Evolutionary conservation across 1,140 invertebrate species (phyloP), one percentile per base, ranked within the genome.

Genomic region (Thereuonema tuberculata): DNA sequence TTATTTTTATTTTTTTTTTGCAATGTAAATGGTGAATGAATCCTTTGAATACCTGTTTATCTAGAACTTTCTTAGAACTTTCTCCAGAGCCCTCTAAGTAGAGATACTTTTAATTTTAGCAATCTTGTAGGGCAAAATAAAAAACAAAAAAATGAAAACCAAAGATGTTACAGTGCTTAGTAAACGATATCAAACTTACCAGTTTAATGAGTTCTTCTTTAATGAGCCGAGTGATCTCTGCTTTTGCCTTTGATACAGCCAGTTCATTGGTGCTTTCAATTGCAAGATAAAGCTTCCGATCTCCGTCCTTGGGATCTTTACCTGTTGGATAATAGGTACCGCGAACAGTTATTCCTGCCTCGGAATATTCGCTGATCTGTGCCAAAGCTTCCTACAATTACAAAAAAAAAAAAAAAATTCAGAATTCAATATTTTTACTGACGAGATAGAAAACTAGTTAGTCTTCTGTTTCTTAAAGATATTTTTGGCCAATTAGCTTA

Each of bases 291-390:
- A 99, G 76, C 71, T 98, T 98, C 15, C 95, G 77, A 66, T 99
- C 97, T 14, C 93, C 95, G 65, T 97, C 94, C 0, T 91, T 89
- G 2, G 71, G 62, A 61, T 73, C 74, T 72, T 94, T 94, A n/a
- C 90, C 89, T 12, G 86, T 78, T 0, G 84, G 87, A 53, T 93
- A 92, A 70, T 93, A 99, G 0, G 94, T 97, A n/a, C 97, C 97
- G 31, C 96, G 80, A 0, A 99, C 96, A 0, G 95, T 98, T 24
- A 99, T 88, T 52, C 96, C 96, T 1, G 95, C 96, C 74, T 99
- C 97, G 0, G 94, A 97, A 74, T 98, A 99, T 73, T 99, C 97
- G 23, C 91, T 93, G 65, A 99, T 98, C 69, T 98, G 93, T 1
- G 93, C 93, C 56, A 99, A 74, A 1, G 94, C 93, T 76, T 99